Evolutionary conservation across 2,888 invertebrate species (phyloP).

Genomic region (Steinernema hermaphroditum): DNA sequence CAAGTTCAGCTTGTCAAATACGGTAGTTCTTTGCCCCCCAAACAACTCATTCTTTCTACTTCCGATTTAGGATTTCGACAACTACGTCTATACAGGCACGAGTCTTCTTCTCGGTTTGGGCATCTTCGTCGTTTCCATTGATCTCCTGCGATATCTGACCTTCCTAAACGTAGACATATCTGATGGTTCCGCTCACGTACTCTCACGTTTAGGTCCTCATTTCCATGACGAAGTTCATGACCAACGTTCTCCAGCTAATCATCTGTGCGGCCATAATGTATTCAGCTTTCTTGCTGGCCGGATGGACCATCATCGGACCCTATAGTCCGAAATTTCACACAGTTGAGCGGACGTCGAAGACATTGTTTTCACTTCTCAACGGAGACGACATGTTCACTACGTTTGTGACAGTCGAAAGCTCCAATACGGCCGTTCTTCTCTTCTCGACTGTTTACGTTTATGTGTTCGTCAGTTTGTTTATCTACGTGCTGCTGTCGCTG

Average conservation of each 20-base stretch:
- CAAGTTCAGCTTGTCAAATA: not conserved
- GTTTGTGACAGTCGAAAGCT: slow-evolving; percentile 17
- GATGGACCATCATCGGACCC: slow-evolving; percentile 21
- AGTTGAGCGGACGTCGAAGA: not conserved
- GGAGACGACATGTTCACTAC: slow-evolving; percentile 27
- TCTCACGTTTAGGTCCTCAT: slow-evolving; percentile 1
- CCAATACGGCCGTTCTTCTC: not conserved
- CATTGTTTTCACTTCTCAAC: slow-evolving; percentile 4
- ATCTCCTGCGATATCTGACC: slow-evolving; percentile 11
- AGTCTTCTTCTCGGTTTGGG: slow-evolving; percentile 4
- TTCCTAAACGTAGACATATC: not conserved
- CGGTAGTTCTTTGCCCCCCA: not conserved
- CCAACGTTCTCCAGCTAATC: slow-evolving; percentile 17
- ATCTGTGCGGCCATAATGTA: slow-evolving; percentile 11
- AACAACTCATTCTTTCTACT: not conserved
- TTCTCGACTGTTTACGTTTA: slow-evolving; percentile 15
- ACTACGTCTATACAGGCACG: not conserved
- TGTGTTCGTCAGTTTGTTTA: not conserved
- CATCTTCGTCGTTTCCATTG: slow-evolving; percentile 6
- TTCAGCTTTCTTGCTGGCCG: slow-evolving; percentile 8
- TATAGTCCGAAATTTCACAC: slow-evolving; percentile 27
- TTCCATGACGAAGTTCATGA: slow-evolving; percentile 21
- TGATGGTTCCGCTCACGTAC: no score
- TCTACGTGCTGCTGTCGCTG: slow-evolving; percentile 12
- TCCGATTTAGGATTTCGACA: slow-evolving; percentile 21